A percentile compares a stretch with the other conserved stretches of the same genome.
phyloP scores from a whole-genome alignment of 2,888 invertebrate genomes.

The Mycalesis mineus region DNA sequence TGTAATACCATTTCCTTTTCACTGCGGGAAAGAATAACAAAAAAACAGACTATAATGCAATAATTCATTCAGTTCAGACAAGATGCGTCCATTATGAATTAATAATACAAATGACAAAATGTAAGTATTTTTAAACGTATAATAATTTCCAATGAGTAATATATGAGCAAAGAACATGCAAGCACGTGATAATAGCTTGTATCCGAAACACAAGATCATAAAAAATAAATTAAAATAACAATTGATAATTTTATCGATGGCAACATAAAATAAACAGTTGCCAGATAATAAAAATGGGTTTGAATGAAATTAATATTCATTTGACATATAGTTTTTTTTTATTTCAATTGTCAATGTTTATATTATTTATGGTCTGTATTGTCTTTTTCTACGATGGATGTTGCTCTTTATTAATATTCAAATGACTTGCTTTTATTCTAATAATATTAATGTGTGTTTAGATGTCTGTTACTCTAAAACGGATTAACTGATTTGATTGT shows the following conservation, averaged over 20 bases:
- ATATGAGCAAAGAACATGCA: slow-evolving; percentile 25
- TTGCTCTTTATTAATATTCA: not conserved
- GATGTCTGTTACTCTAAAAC: no score
- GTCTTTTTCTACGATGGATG: not conserved
- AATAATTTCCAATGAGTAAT: slow-evolving; percentile 26
- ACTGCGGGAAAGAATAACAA: no score
- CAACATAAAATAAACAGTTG: slow-evolving; percentile 54
- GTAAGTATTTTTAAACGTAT: slow-evolving; percentile 9
- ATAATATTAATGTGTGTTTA: no score
- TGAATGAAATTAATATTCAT: slow-evolving; percentile 65
- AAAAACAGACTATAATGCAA: not conserved
- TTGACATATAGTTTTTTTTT: slow-evolving; percentile 27
- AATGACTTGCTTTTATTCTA: not conserved
- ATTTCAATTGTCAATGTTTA: slow-evolving; percentile 25
- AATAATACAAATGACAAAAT: not conserved
- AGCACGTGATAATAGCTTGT: slow-evolving; percentile 39
- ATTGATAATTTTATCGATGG: slow-evolving; percentile 38
- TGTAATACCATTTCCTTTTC: no score
- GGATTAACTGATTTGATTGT: no score
- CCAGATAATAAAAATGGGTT: slow-evolving; percentile 73
- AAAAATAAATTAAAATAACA: slow-evolving; percentile 59
- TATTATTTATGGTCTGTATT: slow-evolving; percentile 9
- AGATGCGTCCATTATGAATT: not conserved
- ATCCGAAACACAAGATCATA: slow-evolving; percentile 61
- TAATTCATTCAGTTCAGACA: not conserved